Evolutionary conservation across 2,888 invertebrate genomes (phyloP).

Genomic region (Melinaea menophilus): DNA sequence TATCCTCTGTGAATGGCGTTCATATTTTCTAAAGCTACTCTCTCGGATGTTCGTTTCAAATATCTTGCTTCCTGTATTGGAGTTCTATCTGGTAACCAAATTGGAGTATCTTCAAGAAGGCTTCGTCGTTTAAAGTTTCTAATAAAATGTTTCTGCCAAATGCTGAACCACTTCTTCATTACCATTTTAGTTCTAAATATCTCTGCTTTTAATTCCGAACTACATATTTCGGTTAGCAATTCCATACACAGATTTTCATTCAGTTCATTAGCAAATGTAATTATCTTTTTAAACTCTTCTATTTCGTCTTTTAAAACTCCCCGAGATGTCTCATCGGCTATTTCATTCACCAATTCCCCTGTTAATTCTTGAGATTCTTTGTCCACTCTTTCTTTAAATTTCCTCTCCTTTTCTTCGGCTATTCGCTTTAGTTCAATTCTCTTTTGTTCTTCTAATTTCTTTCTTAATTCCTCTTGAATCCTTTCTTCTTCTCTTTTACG

Average conservation of each 20-base stretch:
- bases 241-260: slow-evolving; percentile 53
- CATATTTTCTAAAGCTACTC: slow-evolving; percentile 58
- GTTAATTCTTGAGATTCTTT: slow-evolving; percentile 54
- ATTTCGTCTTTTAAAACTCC: slow-evolving; percentile 53
- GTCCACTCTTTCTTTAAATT: slow-evolving; percentile 57
- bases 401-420: slow-evolving; percentile 53
- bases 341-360: slow-evolving; percentile 54
- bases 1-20: slow-evolving; percentile 63
- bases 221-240: slow-evolving; percentile 54
- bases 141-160: slow-evolving; percentile 57
- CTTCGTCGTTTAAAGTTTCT: slow-evolving; percentile 58
- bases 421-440: slow-evolving; percentile 54
- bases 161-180: slow-evolving; percentile 60
- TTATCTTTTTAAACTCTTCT: slow-evolving; percentile 46
- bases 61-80: slow-evolving; percentile 55
- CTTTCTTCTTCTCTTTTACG: slow-evolving; percentile 42
- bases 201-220: slow-evolving; percentile 61
- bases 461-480: slow-evolving; percentile 48
- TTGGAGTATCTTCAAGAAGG: slow-evolving; percentile 64
- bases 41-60: slow-evolving; percentile 53
- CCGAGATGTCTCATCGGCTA: slow-evolving; percentile 48
- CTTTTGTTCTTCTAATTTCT: slow-evolving; percentile 51
- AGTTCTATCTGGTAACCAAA: slow-evolving; percentile 62
- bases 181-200: slow-evolving; percentile 52
- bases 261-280: slow-evolving; percentile 46